Base-by-base conservation (phyloP, 2,888 invertebrate species). In the Pristionchus arcanus region DNA sequence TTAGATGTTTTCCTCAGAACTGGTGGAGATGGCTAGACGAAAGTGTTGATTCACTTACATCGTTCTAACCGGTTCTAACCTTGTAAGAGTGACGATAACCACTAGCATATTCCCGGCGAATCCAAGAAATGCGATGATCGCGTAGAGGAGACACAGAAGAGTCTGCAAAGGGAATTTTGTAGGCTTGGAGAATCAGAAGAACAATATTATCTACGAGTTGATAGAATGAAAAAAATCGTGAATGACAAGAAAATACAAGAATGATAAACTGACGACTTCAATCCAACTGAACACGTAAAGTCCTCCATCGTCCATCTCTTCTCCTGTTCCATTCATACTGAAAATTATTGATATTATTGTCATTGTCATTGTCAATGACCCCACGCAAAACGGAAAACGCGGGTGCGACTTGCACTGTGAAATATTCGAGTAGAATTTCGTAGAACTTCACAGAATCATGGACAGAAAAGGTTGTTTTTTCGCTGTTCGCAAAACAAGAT, bases 31-130 rank as follows among this genome's bases (percentile, higher is more conserved):
- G 42, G 42, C 42, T 49, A 49, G 42, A 49, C 42, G 42, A 49
- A 49, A 49, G 42, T 49, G n/a, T n/a, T n/a, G n/a, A n/a, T n/a
- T n/a, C n/a, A 49, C 42, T 49, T 49, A 74, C n/a, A n/a, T n/a
- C n/a, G n/a, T n/a, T n/a, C n/a, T n/a, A n/a, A n/a, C n/a, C n/a
- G n/a, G 19, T 34, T 37, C n/a, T 19, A 25, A 89, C 89, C 90
- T 87, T 59, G 90, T 90, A 0, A 93, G 74, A n/a, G 93, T 93
- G 55, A 94, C 91, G 87, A 91, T 93, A 21, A 94, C 92, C 66
- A 94, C 93, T 11, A 94, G 90, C 21, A 91, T 83, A 84, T 94
- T 94, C 90, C 94, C 94, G 49, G 90, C 90, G 31, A 94, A 91
- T 16, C 93, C 93, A 90, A 94, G 85, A 68, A 93, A 90, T 13